phyloP scores from a whole-genome alignment of 2,113 vertebrate species.

The Solea solea region DNA sequence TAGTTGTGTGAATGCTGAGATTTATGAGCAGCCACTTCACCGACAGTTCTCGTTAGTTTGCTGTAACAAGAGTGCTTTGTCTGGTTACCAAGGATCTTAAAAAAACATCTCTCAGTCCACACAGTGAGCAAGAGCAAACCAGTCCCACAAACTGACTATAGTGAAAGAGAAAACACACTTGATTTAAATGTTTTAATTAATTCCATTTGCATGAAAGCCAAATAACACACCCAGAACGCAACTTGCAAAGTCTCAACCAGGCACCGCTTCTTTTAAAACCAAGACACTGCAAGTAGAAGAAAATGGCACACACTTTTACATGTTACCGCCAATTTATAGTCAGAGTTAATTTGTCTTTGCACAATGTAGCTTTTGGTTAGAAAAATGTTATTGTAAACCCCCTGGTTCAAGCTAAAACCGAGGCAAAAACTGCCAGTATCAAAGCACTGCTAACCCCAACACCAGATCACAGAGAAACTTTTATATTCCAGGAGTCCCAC shows the following conservation, averaged over 20 bases:
- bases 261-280: constrained; percentile 57
- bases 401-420: constrained; percentile 67
- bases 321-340: constrained; percentile 42
- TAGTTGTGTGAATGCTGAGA: not conserved
- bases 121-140: too few species aligned
- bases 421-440: constrained; percentile 73
- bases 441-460: constrained; percentile 66
- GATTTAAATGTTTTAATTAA: constrained; percentile 78
- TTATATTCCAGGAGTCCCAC: constrained; percentile 79
- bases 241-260: constrained; percentile 55
- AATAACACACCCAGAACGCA: constrained; percentile 74
- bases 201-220: constrained; percentile 84
- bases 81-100: not conserved
- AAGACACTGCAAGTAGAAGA: constrained; percentile 55
- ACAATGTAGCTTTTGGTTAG: constrained; percentile 46
- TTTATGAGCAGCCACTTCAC: not conserved
- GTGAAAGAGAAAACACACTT: constrained; percentile 34
- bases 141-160: too few species aligned
- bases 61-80: not conserved
- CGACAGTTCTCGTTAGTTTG: not conserved
- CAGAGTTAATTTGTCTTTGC: constrained; percentile 41
- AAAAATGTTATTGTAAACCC: constrained; percentile 58
- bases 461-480: constrained; percentile 77
- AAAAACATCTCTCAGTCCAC: too few species aligned
- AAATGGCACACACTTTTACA: constrained; percentile 61